These are phyloP conservation scores for Varanus komodoensis DNA, from an alignment of 2,113 vertebrate species.

Conservation along the genomic window DNA sequence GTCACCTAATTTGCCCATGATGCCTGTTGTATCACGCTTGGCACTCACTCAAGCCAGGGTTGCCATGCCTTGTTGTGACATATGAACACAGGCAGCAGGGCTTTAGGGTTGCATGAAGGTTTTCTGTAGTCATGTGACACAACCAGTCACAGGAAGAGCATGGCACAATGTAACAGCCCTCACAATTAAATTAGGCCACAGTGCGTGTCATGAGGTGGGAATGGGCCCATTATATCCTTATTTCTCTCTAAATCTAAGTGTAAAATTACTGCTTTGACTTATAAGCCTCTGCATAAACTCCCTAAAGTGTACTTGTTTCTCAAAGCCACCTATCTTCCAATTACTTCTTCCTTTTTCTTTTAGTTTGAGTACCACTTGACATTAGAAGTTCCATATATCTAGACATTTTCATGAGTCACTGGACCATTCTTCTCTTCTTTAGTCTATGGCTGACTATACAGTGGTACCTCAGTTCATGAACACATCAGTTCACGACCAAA, in stretches of 20 bases:
- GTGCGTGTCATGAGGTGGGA: neutral
- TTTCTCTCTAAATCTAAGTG: neutral
- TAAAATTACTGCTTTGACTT: constrained; percentile 2
- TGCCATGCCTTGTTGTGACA: too few relatives aligned
- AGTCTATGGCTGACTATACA: constrained; percentile 4
- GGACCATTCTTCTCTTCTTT: constrained; percentile 7
- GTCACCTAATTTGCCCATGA: too few relatives aligned
- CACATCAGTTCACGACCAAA: too few relatives aligned
- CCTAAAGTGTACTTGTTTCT: neutral
- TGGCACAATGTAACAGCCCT: too few relatives aligned
- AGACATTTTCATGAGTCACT: neutral
- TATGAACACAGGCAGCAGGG: too few relatives aligned
- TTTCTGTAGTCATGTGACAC: too few relatives aligned
- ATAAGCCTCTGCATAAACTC: neutral
- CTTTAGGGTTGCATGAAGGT: too few relatives aligned
- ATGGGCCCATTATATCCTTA: neutral
- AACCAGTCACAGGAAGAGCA: too few relatives aligned
- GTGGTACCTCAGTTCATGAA: too few relatives aligned
- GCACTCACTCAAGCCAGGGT: too few relatives aligned
- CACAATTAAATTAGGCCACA: neutral
- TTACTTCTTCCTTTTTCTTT: neutral
- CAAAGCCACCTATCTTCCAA: neutral
- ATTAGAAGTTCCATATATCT: constrained; percentile 6
- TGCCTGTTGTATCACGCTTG: too few relatives aligned
- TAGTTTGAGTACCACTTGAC: constrained; percentile 11